phyloP scores from a whole-genome alignment of 2,113 vertebrate species.

The Mandrillus leucophaeus region DNA sequence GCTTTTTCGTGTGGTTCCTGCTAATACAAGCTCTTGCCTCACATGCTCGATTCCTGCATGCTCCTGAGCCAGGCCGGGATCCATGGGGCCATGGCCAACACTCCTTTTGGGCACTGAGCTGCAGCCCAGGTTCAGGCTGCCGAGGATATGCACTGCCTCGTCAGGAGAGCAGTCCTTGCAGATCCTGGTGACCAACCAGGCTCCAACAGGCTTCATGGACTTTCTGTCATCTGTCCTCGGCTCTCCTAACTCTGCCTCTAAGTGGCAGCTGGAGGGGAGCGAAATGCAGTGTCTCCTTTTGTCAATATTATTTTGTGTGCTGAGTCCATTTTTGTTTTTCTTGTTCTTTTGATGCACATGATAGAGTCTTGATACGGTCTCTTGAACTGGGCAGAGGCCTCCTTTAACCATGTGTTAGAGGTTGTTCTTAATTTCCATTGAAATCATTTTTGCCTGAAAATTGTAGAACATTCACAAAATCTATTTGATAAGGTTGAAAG shows the following conservation, averaged over 20 bases:
- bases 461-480: neutral
- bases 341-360: neutral
- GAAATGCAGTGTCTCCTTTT: neutral
- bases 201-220: neutral
- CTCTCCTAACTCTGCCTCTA: neutral
- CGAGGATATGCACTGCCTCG: neutral
- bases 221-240: neutral
- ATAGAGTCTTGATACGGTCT: neutral
- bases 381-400: neutral
- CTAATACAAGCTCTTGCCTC: neutral
- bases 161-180: neutral
- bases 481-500: neutral
- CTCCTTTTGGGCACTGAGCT: accelerated
- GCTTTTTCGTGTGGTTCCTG: conserved; percentile 36
- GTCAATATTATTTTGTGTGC: neutral
- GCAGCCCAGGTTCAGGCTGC: neutral
- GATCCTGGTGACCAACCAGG: accelerated
- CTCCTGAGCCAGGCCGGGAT: neutral
- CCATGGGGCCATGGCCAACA: neutral
- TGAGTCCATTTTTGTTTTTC: neutral
- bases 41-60: conserved; percentile 39
- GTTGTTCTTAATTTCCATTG: neutral
- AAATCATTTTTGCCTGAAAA: neutral
- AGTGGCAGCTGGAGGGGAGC: neutral
- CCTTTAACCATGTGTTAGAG: neutral